These are phyloP conservation scores for Lordiphosa stackelbergi DNA, from an alignment of 1,140 invertebrate species.

Conservation along the genomic window DNA sequence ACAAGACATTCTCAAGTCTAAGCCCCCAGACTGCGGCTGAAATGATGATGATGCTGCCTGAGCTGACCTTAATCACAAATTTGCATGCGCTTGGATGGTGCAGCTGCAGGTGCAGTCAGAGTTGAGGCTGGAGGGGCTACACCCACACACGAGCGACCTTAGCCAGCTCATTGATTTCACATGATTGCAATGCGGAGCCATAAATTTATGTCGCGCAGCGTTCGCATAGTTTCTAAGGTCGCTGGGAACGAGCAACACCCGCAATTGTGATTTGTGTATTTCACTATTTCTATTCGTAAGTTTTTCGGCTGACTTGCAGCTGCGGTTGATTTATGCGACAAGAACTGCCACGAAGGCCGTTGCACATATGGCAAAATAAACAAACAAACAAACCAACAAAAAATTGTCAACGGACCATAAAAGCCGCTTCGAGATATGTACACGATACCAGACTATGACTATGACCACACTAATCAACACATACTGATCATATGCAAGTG, in stretches of 20 bases:
- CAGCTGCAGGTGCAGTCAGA: conserved; percentile 45
- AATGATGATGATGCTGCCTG: conserved; percentile 46
- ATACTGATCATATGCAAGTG: conserved; percentile 72
- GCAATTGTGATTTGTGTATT: conserved; percentile 43
- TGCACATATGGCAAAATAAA: conserved; percentile 53
- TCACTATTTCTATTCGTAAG: conserved; percentile 14
- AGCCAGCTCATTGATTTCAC: conserved; percentile 43
- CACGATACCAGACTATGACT: conserved; percentile 32
- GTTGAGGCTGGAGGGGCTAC: conserved; percentile 18
- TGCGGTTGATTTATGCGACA: conserved; percentile 67
- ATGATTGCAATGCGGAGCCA: conserved; percentile 50
- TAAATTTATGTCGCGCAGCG: conserved; percentile 69
- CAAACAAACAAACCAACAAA: conserved; percentile 11
- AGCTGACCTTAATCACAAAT: conserved; percentile 71
- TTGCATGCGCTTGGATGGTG: conserved; percentile 49
- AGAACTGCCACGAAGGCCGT: conserved; percentile 59
- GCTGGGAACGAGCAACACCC: conserved; percentile 58
- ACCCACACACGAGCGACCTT: conserved; percentile 49
- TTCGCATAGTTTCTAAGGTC: conserved; percentile 70
- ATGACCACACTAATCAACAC: conserved; percentile 56
- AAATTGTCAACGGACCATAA: conserved; percentile 67
- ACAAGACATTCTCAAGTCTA: conserved; percentile 7
- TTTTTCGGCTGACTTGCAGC: conserved; percentile 41
- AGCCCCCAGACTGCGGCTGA: background rate
- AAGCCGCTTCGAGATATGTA: conserved; percentile 44